These are phyloP conservation scores for Herminia tarsipennalis DNA, from an alignment of 2,888 invertebrate species.

Conservation along the genomic window DNA sequence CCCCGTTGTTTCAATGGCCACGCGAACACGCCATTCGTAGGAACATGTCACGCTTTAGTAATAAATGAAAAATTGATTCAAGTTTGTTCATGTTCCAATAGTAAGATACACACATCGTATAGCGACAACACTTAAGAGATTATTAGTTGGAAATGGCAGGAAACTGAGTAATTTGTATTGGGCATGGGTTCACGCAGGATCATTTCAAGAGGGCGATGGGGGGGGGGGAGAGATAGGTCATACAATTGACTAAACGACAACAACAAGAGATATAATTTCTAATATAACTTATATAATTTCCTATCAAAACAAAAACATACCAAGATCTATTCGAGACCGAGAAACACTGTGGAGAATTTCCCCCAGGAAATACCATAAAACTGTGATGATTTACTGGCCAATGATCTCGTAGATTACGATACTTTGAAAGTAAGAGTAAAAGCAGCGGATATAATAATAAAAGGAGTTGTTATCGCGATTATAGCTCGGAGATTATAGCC, in stretches of 20 bases:
- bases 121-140: slow-evolving; percentile 3
- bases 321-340: too few species aligned
- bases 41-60: slow-evolving; percentile 26
- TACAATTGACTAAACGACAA: too few species aligned
- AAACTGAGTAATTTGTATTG: background rate
- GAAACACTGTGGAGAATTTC: too few species aligned
- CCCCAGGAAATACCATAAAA: slow-evolving; percentile 13
- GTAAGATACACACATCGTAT: slow-evolving; percentile 13
- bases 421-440: slow-evolving; percentile 18
- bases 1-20: slow-evolving; percentile 7
- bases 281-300: too few species aligned
- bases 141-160: slow-evolving; percentile 11
- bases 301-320: too few species aligned
- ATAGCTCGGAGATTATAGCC: slow-evolving; percentile 14
- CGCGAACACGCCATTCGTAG: slow-evolving; percentile 3
- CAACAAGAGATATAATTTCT: too few species aligned
- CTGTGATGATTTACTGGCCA: slow-evolving; percentile 12
- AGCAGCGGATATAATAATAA: slow-evolving; percentile 13
- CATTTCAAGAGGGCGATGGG: background rate
- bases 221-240: too few species aligned
- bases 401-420: slow-evolving; percentile 20
- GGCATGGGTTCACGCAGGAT: background rate
- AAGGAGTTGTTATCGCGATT: slow-evolving; percentile 23
- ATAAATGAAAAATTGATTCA: slow-evolving; percentile 38
- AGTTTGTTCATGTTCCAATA: slow-evolving; percentile 24